Base-by-base conservation (phyloP, 2,888 invertebrate species). In the Trissoscelio sp. region DNA sequence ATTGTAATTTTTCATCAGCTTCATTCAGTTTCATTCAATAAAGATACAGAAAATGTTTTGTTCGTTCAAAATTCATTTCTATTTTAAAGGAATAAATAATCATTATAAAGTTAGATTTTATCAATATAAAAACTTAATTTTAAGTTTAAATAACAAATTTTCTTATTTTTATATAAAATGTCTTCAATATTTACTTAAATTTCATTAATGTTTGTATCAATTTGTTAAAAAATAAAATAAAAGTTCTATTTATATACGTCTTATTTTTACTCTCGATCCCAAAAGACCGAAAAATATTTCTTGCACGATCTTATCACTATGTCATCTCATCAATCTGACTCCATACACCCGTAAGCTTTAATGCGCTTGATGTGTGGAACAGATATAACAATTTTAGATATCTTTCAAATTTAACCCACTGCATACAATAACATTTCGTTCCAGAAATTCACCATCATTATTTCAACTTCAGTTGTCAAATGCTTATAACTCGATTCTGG, bases 311-410 rank as follows among this genome's bases (percentile, higher is more conserved):
- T 62, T 46, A 62, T 48, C 48, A 12, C 2, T 1, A 18, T 34
- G 39, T 53, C 24, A 48, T 66, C 39, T 24, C 39, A 66, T 53
- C 31, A 51, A 53, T 51, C 37, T 20, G 11, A 62, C 3, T 62
- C 34, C 46, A 28, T 11, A 60, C 44, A n/a, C n/a, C n/a, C 16
- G 28, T 3, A 11, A 18, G 44, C 28, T 16, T 9, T 28, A 6
- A 18, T 16, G 48, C 4, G 24, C 39, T 12, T 64, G 53, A 39
- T 39, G 22, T 12, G 24, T 39, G 14, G 39, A 14, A 16, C 6
- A 53, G 39, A 66, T 66, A 66, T 16, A 46, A 48, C 24, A 39
- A 24, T 42, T 39, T 51, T 53, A 39, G 53, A 51, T 66, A 39
- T 34, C 28, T 6, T 66, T 42, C 42, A 34, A 3, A 6, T 12